Evolutionary conservation across 2,113 vertebrate genomes (phyloP).

Genomic region (Silurus asotus): DNA sequence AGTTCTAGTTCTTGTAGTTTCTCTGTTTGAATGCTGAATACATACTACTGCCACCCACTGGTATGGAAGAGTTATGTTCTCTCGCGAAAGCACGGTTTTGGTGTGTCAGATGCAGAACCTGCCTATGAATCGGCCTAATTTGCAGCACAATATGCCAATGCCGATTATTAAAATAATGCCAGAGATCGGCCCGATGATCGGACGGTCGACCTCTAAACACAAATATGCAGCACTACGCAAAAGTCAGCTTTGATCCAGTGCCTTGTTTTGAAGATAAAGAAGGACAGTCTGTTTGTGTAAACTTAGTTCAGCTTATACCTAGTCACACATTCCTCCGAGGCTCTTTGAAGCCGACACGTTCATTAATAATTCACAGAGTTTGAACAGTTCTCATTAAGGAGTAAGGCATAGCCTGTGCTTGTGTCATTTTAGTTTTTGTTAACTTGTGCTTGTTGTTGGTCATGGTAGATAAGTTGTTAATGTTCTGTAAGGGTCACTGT

Average conservation of each 20-base stretch:
- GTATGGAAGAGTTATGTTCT: too few relatives aligned
- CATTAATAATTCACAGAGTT: constrained; percentile 26
- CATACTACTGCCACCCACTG: too few relatives aligned
- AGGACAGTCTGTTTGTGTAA: not conserved
- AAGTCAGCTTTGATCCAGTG: not conserved
- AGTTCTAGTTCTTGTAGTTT: too few relatives aligned
- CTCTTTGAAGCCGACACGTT: not conserved
- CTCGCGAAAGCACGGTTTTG: too few relatives aligned
- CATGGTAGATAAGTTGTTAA: not conserved
- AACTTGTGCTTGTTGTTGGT: not conserved
- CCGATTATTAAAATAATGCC: too few relatives aligned
- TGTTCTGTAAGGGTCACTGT: not conserved
- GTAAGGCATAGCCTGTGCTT: not conserved
- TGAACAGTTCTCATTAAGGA: constrained; percentile 11
- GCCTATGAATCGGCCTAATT: too few relatives aligned
- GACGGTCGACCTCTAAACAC: too few relatives aligned
- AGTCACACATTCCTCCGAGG: not conserved
- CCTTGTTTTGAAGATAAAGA: not conserved
- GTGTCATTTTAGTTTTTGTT: not conserved
- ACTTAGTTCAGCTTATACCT: not conserved
- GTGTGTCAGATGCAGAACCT: too few relatives aligned
- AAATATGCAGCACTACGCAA: not conserved
- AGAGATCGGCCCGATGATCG: too few relatives aligned
- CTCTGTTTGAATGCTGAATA: too few relatives aligned
- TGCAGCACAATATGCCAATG: too few relatives aligned